Evolutionary conservation across 2,888 invertebrate genomes (phyloP), one percentile per base, ranked within the genome.

Genomic region (Diadromus collaris): DNA sequence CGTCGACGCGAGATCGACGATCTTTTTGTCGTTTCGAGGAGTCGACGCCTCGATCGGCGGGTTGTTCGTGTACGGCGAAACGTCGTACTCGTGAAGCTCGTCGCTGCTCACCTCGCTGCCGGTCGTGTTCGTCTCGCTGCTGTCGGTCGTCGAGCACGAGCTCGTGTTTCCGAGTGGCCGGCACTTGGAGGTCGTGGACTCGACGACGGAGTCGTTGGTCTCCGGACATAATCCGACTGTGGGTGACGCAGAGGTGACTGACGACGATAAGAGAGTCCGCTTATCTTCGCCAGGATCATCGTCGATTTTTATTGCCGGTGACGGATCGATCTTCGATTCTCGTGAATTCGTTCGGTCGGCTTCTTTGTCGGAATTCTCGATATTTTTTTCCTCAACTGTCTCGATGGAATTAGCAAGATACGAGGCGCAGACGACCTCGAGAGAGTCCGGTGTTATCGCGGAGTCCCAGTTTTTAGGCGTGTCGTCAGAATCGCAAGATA

Each of bases 21-120:
- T 64, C 61, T 34, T 69, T 6, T 19, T 19, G 2, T 32, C 19
- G 24, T 9, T 10, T 0, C n/a, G 29, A 10, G 58, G 32, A 10
- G 58, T 44, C 3, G 58, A 29, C n/a, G 24, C 27, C 46, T 58
- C n/a, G 4, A 19, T 24, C 1, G 63, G 29, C 13, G 46, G 51
- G n/a, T 38, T 73, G 56, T 54, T 69, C 21, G 34, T 60, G 60
- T 38, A 58, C 6, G 85, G 79, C 5, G 85, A 84, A 4, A 89
- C 84, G 70, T 89, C 88, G 81, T 88, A 88, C 63, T 89, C 89
- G 80, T 88, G 89, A 6, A 89, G 80, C 69, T 89, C 88, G 77
- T 88, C 88, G 76, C 88, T 88, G 84, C 88, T 89, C 38, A 88
- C 80, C 64, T 89, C 89, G 67, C 87, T 88, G 0, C 85, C 86